phyloP scores from a whole-genome alignment of 2,113 vertebrate genomes.

The Symphodus melops region DNA sequence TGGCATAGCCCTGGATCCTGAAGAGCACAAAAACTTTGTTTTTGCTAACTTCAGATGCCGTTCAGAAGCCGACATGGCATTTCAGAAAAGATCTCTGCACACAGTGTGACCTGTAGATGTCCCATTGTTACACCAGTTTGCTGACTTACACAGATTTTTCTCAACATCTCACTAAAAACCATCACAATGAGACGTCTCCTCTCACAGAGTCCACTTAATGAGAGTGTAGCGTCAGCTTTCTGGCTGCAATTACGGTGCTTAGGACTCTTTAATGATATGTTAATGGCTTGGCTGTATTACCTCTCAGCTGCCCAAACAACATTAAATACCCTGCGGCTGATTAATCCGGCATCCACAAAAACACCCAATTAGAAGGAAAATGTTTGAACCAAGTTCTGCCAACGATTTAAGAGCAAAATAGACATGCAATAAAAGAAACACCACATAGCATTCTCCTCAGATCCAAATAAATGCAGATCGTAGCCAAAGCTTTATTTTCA shows the following conservation, averaged over 20 bases:
- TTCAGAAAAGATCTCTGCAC: slow-evolving; percentile 48
- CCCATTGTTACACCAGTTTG: slow-evolving; percentile 55
- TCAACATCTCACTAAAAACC: slow-evolving; percentile 61
- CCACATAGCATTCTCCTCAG: neutral
- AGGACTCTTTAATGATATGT: slow-evolving; percentile 80
- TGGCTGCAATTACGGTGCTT: slow-evolving; percentile 74
- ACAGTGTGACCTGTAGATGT: slow-evolving; percentile 44
- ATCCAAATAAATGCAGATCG: slow-evolving; percentile 11
- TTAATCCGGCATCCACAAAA: slow-evolving; percentile 75
- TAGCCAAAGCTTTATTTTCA: neutral
- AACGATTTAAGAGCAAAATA: slow-evolving; percentile 54
- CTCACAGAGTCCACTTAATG: slow-evolving; percentile 71
- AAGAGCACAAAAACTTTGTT: neutral
- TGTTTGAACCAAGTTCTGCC: slow-evolving; percentile 60
- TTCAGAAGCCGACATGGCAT: slow-evolving; percentile 25
- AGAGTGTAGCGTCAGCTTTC: slow-evolving; percentile 77
- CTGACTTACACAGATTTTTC: slow-evolving; percentile 62
- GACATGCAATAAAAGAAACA: slow-evolving; percentile 5
- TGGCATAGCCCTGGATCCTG: neutral
- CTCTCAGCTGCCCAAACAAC: slow-evolving; percentile 82
- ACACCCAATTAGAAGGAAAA: slow-evolving; percentile 71
- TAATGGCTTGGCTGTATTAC: slow-evolving; percentile 80
- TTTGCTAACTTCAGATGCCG: slow-evolving; percentile 20
- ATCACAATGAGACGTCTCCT: slow-evolving; percentile 62
- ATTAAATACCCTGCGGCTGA: slow-evolving; percentile 77